Evolutionary conservation across 2,113 vertebrate species (phyloP).

Genomic region (Archilochus colubris): DNA sequence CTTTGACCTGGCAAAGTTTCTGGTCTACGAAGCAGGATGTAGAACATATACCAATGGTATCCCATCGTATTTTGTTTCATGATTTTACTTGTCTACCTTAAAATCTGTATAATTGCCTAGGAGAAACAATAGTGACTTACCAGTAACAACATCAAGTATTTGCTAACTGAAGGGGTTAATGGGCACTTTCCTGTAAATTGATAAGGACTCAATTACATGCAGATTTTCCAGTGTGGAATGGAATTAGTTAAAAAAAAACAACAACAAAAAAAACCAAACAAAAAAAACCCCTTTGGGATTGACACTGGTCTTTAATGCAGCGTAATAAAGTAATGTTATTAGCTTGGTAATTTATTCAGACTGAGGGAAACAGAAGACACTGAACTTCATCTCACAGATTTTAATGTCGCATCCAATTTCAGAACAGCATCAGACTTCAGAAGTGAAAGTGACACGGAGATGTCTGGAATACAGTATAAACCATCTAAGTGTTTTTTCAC

Average conservation of each 20-base stretch:
- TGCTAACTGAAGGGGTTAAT: neutral
- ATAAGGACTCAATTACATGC: neutral
- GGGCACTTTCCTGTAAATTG: neutral
- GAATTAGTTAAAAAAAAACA: neutral
- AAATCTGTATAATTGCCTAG: neutral
- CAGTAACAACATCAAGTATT: neutral
- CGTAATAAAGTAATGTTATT: neutral
- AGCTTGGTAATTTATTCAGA: constrained; percentile 47
- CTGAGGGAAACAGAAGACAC: constrained; percentile 13
- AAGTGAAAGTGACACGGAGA: neutral
- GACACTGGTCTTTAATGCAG: constrained; percentile 6
- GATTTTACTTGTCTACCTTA: neutral
- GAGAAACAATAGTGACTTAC: neutral
- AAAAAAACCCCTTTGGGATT: neutral
- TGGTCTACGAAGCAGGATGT: neutral
- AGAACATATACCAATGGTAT: neutral
- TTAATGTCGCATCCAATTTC: constrained; percentile 43
- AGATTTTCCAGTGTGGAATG: neutral
- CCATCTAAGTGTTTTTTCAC: constrained; percentile 29
- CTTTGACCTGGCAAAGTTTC: neutral
- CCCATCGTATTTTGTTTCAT: neutral
- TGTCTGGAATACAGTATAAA: constrained; percentile 56
- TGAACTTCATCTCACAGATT: constrained; percentile 44
- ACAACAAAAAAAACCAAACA: too few relatives aligned
- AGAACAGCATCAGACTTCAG: neutral